These are phyloP conservation scores for Seriola aureovittata DNA, from an alignment of 2,113 vertebrate species.

Conservation along the genomic window DNA sequence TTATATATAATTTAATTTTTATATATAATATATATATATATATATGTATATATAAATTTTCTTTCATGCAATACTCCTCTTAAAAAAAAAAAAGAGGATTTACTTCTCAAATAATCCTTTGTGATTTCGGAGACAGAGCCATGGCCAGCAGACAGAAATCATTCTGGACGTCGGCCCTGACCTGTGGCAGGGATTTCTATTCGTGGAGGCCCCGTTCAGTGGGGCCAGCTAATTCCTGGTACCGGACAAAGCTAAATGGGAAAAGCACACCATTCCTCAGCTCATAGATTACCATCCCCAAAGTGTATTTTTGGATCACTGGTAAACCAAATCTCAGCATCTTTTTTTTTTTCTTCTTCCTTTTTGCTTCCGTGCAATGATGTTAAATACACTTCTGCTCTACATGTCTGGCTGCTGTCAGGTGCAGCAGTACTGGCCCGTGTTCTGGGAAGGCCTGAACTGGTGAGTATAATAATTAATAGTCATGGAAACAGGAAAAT, in stretches of 20 bases:
- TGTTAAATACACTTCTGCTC: neutral
- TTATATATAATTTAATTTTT: neutral
- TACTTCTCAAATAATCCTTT: conserved; percentile 74
- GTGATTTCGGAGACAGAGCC: conserved; percentile 58
- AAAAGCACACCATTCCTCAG: conserved; percentile 55
- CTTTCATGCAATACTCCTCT: conserved; percentile 35
- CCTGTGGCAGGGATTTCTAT: conserved; percentile 69
- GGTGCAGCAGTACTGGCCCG: neutral
- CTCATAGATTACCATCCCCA: conserved; percentile 41
- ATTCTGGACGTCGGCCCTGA: conserved; percentile 71
- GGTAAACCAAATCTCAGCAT: conserved; percentile 47
- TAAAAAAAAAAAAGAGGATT: conserved; percentile 60
- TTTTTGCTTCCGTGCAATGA: conserved; percentile 30
- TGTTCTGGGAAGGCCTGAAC: neutral
- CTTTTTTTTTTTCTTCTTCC: neutral
- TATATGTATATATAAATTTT: neutral
- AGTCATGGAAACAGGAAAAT: neutral
- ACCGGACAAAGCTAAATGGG: conserved; percentile 48
- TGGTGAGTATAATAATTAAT: neutral
- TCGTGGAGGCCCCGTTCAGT: conserved; percentile 62
- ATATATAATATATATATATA: neutral
- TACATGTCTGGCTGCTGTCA: neutral
- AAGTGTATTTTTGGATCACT: conserved; percentile 46
- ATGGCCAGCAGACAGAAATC: conserved; percentile 67
- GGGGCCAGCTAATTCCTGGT: conserved; percentile 70